These are phyloP conservation scores for Hippocampus barbouri DNA, from an alignment of 2,113 vertebrate genomes.

Conservation along the genomic window DNA sequence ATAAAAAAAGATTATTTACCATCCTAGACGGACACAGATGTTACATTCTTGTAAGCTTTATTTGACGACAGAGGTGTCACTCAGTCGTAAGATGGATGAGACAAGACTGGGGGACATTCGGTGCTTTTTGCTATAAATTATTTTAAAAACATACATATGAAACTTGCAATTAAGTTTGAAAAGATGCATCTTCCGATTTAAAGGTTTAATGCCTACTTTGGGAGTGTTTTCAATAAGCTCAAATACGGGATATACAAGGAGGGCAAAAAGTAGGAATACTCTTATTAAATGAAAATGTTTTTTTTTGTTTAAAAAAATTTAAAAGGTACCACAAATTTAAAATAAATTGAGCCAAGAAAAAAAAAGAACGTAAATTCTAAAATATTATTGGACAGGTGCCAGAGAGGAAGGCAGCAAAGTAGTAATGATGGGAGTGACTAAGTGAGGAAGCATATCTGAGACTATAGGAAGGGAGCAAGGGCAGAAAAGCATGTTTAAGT, in stretches of 20 bases:
- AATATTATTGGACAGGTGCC: not conserved
- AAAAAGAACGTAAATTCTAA: not conserved
- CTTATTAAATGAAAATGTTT: not conserved
- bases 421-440: not conserved
- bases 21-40: constrained; percentile 18
- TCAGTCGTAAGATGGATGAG: constrained; percentile 19
- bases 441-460: no score
- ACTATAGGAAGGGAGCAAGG: not conserved
- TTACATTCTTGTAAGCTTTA: constrained; percentile 44
- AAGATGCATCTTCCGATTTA: not conserved
- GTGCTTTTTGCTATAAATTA: constrained; percentile 13
- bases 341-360: not conserved
- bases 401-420: not conserved
- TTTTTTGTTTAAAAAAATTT: not conserved
- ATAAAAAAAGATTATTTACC: not conserved
- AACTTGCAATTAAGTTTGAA: constrained; percentile 2
- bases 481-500: not conserved
- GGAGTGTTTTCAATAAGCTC: constrained; percentile 3
- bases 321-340: not conserved
- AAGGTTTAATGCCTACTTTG: not conserved
- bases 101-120: constrained; percentile 14
- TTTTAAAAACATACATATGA: constrained; percentile 7
- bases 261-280: not conserved
- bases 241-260: not conserved
- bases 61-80: constrained; percentile 27